Evolutionary conservation across 2,797 vertebrate genomes (phyloP), one percentile per base, ranked within the genome.

Genomic region (Poecilia wingei): DNA sequence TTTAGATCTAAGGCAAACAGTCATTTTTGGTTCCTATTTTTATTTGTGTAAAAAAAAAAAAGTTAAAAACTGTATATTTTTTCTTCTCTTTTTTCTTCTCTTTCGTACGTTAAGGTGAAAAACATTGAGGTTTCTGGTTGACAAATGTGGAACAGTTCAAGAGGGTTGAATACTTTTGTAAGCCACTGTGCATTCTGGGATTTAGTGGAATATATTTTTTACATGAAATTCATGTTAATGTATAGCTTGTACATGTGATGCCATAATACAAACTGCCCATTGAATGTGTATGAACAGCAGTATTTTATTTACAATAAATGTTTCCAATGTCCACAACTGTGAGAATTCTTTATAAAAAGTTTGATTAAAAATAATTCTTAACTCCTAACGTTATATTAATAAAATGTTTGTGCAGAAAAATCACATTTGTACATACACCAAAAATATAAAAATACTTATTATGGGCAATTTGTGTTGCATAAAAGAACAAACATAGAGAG

Each of bases 261-360:
- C 4, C 39, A 53, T 66, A 4, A 74, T 82, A 20, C 76, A 18
- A 80, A 36, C 25, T 72, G 70, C 6, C 9, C 16, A 77, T 78
- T n/a, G 51, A 70, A 57, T 84, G 73, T 81, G 69, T 47, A 33
- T 53, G 41, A 70, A 46, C 2, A 70, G 41, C 41, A 70, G 25
- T 87, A 45, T 78, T 75, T 79, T 86, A 72, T 70, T 89, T 68
- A 74, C 25, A 85, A 82, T 84, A 87, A 92, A 92, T 88, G 86
- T 82, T 89, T 81, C 77, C 80, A 39, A 55, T 74, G 33, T 76
- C 16, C 3, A 55, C 72, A 16, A 61, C 66, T 83, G 20, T 71
- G 66, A 41, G 7, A 64, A 31, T 74, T 22, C 28, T 59, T 4
- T 80, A 79, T 75, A 59, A 77, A 66, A 33, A 61, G 18, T 66